Base-by-base conservation (phyloP, 1,140 invertebrate genomes). In the Agraylea sexmaculata region DNA sequence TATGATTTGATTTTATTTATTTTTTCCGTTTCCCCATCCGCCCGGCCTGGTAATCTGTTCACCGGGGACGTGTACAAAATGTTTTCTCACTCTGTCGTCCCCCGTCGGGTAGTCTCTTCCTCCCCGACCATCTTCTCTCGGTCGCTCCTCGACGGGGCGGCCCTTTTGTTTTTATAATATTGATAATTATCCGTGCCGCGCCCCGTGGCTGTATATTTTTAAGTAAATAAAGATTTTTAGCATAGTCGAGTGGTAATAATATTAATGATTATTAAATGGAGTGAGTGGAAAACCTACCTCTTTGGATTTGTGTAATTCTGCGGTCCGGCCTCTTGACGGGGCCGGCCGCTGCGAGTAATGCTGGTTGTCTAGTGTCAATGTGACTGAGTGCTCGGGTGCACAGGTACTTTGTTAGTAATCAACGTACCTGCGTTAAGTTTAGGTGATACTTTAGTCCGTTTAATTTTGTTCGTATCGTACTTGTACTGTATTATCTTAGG, bases 1-100 rank as follows among this genome's bases (percentile, higher is more conserved):
- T 59, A 67, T 63, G 64, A 64, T 65, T 60, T 59, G 59, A 62
- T 61, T 68, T 68, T 66, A 66, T 66, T 68, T 66, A 66, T 66
- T 68, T 25, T 40, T 37, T 46, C 34, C 10, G 46, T 35, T 21
- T 39, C 29, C 36, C 27, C 36, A 36, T 37, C n/a, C 4, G 16
- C 20, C 15, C 20, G 28, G 30, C 40, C 27, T 16, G 5, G 19
- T 20, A 13, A 34, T 34, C 30, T 38, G 23, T 22, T 31, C 15
- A 29, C 29, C 32, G 37, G 39, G 37, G 35, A 18, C 25, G 32
- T 39, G 43, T 43, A 47, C 42, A 42, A 47, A 39, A 31, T 13
- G 28, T 38, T 38, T 35, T 30, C 22, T 37, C 42, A n/a, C 22
- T 15, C 42, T n/a, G 25, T 17, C 12, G 25, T 17, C 25, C 12